Evolutionary conservation across 2,113 vertebrate species (phyloP).

Genomic region (Archilochus colubris): DNA sequence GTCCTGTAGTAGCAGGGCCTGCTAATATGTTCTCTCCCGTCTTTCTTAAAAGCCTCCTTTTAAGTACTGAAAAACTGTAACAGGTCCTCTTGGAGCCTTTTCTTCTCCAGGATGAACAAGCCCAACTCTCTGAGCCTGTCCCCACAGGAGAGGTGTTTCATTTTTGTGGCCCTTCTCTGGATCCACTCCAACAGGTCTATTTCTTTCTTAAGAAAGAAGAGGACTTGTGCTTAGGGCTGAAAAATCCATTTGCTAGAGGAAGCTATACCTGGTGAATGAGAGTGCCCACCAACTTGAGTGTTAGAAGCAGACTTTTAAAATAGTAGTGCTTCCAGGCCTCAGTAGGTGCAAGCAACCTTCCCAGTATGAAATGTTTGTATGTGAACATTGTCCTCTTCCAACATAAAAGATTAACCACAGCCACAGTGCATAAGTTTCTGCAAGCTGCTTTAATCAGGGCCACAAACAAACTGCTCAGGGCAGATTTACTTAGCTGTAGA

Average conservation of each 20-base stretch:
- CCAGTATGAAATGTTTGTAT: neutral
- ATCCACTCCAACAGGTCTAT: too few species aligned
- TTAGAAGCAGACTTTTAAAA: neutral
- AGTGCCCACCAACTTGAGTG: neutral
- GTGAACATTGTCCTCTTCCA: neutral
- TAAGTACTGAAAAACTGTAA: too few species aligned
- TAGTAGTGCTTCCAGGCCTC: neutral
- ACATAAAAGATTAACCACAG: accelerated
- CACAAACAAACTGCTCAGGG: accelerated
- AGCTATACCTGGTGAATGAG: neutral
- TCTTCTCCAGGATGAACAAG: too few species aligned
- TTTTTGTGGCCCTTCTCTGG: too few species aligned
- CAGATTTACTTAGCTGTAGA: neutral
- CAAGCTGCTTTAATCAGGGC: neutral
- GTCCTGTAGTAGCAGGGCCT: too few species aligned
- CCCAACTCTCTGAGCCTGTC: too few species aligned
- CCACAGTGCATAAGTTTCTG: neutral
- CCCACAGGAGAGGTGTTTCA: too few species aligned
- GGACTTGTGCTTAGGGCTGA: neutral
- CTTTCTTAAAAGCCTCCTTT: too few species aligned
- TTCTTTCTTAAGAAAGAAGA: neutral
- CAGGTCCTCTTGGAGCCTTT: too few species aligned
- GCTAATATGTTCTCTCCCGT: too few species aligned
- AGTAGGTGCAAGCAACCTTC: neutral
- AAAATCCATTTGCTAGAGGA: neutral